Evolutionary conservation across 1,140 invertebrate species (phyloP).

Genomic region (Drosophila sp.): DNA sequence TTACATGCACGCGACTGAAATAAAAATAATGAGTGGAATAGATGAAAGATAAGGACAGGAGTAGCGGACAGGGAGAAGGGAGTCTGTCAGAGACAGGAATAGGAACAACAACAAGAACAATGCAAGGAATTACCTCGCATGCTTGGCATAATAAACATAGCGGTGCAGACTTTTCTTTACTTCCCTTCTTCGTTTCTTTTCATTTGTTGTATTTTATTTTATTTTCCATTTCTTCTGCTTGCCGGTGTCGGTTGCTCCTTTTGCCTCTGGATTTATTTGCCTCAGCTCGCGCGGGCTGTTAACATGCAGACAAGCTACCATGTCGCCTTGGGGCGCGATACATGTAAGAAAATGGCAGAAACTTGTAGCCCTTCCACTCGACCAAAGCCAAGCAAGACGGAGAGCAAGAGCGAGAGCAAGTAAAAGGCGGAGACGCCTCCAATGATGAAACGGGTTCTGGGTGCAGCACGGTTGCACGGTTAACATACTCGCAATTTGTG

Average conservation of each 20-base stretch:
- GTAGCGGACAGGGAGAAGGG: not conserved
- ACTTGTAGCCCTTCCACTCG: slow-evolving; percentile 64
- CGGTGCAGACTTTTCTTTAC: slow-evolving; percentile 51
- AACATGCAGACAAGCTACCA: slow-evolving; percentile 23
- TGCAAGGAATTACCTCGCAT: slow-evolving; percentile 77
- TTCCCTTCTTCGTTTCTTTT: slow-evolving; percentile 6
- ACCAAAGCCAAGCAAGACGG: not conserved
- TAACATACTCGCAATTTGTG: slow-evolving; percentile 68
- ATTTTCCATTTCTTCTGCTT: not conserved
- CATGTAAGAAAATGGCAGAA: slow-evolving; percentile 76
- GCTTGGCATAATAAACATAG: slow-evolving; percentile 81
- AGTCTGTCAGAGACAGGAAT: slow-evolving; percentile 37
- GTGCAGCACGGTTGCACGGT: slow-evolving; percentile 39
- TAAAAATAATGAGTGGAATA: slow-evolving; percentile 68
- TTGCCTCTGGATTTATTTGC: slow-evolving; percentile 40
- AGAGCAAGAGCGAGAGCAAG: not conserved
- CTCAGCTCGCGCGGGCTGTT: slow-evolving; percentile 14
- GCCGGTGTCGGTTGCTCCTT: slow-evolving; percentile 35
- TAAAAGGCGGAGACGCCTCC: not conserved
- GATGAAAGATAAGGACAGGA: not conserved
- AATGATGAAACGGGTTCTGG: not conserved
- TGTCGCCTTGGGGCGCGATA: slow-evolving; percentile 51
- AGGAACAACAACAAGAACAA: slow-evolving; percentile 46
- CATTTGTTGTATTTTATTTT: slow-evolving; percentile 2
- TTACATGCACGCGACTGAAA: slow-evolving; percentile 71